Evolutionary conservation across 2,797 vertebrate genomes (phyloP).

Genomic region (Tokudaia muenninki): DNA sequence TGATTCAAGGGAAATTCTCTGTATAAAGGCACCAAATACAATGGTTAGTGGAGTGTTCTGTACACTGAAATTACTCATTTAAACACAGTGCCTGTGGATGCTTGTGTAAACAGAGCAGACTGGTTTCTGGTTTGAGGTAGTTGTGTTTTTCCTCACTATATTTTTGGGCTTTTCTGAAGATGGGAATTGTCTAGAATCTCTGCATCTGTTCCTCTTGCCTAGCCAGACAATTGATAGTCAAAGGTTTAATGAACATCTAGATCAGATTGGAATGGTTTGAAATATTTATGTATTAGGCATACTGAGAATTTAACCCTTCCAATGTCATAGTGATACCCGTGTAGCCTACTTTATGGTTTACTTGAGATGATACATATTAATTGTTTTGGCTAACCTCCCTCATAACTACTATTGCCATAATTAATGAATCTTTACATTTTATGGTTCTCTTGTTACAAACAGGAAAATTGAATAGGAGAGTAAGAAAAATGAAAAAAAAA

Average conservation of each 20-base stretch:
- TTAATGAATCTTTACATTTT: conserved; percentile 34
- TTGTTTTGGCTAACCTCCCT: not conserved
- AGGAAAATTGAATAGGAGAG: not conserved
- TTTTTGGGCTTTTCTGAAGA: conserved; percentile 22
- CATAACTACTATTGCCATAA: not conserved
- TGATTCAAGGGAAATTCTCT: conserved; percentile 56
- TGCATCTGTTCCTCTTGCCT: not conserved
- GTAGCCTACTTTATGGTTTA: not conserved
- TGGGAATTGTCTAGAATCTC: conserved; percentile 11
- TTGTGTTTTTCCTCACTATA: not conserved
- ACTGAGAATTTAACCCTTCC: not conserved
- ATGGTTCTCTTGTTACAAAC: conserved; percentile 48
- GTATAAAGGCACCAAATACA: conserved; percentile 17
- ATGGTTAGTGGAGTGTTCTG: not conserved
- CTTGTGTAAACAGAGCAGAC: not conserved
- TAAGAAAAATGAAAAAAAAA: conserved; percentile 27
- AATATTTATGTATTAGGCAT: not conserved
- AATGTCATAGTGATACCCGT: not conserved
- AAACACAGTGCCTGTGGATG: not conserved
- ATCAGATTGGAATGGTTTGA: not conserved
- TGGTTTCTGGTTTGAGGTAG: not conserved
- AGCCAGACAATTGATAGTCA: not conserved
- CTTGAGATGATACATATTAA: not conserved
- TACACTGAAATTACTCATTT: not conserved
- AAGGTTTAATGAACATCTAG: conserved; percentile 20